phyloP scores from a whole-genome alignment of 2,888 invertebrate genomes.

The Xylota sylvarum region DNA sequence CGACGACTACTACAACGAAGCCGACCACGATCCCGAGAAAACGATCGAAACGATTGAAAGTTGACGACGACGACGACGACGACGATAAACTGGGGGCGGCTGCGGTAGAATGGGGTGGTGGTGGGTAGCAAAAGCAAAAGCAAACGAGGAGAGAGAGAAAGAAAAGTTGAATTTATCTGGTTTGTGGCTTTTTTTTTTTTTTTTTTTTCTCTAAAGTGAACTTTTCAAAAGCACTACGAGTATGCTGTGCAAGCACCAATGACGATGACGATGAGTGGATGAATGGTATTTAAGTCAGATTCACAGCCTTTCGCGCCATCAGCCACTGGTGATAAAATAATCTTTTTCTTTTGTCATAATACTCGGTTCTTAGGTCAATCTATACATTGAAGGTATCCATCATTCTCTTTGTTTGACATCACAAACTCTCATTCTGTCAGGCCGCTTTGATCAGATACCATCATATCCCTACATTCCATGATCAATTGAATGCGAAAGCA shows the following conservation, averaged over 20 bases:
- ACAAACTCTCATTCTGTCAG: neutral
- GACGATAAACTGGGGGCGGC: conserved; percentile 52
- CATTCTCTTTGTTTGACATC: neutral
- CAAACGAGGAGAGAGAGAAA: conserved; percentile 41
- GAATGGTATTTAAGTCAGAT: conserved; percentile 1
- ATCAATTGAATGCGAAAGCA: neutral
- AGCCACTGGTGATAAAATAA: conserved; percentile 4
- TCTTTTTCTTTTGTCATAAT: conserved; percentile 4
- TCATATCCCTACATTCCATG: neutral
- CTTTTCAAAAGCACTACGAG: conserved; percentile 48
- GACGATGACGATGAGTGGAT: conserved; percentile 11
- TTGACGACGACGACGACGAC: conserved; percentile 48
- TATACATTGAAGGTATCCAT: neutral
- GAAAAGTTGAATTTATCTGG: conserved; percentile 56
- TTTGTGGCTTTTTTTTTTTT: conserved; percentile 38
- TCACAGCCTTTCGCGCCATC: neutral
- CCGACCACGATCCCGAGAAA: conserved; percentile 54
- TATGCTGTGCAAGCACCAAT: conserved; percentile 1
- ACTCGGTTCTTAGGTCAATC: neutral
- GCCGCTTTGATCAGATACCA: neutral
- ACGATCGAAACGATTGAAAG: conserved; percentile 61
- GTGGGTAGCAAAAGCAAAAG: conserved; percentile 54
- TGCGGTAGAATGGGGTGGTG: conserved; percentile 48
- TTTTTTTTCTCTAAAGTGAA: neutral
- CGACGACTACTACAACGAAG: conserved; percentile 52